Percentiles rank a stretch among this genome's conserved stretches.
These are phyloP conservation scores for Dorcus parallelipipedus DNA, from an alignment of 2,888 invertebrate genomes.

Conservation along the genomic window DNA sequence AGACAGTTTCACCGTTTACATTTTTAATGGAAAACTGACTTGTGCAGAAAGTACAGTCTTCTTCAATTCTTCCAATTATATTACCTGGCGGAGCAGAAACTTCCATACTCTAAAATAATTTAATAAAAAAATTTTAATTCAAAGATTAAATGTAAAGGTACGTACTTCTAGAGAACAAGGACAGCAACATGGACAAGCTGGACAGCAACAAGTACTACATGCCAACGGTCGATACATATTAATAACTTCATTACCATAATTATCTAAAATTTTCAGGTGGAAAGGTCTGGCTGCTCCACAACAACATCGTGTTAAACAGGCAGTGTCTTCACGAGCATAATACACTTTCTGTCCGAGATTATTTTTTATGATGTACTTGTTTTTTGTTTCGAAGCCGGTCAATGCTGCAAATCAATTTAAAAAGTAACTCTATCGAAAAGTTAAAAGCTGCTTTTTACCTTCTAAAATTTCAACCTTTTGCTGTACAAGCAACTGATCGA, in stretches of 20 bases:
- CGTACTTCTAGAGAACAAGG: constrained; percentile 66
- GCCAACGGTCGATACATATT: constrained; percentile 72
- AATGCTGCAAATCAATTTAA: constrained; percentile 53
- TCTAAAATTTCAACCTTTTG: constrained; percentile 62
- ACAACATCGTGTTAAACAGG: constrained; percentile 72
- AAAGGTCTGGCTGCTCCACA: constrained; percentile 74
- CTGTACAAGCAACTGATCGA: constrained; percentile 71
- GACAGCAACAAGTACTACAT: constrained; percentile 64
- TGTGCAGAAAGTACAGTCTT: constrained; percentile 65
- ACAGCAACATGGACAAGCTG: constrained; percentile 43
- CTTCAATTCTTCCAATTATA: constrained; percentile 62
- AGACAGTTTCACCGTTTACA: constrained; percentile 64
- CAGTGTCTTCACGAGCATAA: constrained; percentile 73
- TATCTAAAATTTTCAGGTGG: constrained; percentile 77
- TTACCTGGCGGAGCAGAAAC: constrained; percentile 66
- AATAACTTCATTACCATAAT: constrained; percentile 72
- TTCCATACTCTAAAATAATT: constrained; percentile 58
- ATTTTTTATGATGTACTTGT: constrained; percentile 76
- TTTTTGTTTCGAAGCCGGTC: constrained; percentile 76
- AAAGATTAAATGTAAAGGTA: constrained; percentile 31
- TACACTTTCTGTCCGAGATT: constrained; percentile 68
- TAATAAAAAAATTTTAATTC: constrained; percentile 25
- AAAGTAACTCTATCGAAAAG: background rate
- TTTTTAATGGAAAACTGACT: constrained; percentile 68
- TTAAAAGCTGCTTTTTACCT: background rate